Conservation (phyloP, 2,113 vertebrate species). For the Coptodon rendalli region DNA sequence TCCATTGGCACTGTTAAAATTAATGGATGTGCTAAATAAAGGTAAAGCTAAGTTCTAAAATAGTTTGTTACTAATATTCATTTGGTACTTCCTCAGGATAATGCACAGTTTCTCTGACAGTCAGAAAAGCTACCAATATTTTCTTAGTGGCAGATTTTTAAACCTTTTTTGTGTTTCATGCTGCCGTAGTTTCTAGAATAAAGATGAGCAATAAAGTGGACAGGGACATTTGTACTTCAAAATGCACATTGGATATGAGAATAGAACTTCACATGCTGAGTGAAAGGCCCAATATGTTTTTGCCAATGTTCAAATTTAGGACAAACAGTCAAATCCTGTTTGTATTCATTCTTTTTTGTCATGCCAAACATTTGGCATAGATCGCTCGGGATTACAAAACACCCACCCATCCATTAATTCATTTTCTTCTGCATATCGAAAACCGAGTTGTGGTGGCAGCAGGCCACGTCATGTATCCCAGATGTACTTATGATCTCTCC, state of each 20-base stretch:
- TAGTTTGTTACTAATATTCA: neutral
- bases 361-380: neutral
- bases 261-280: neutral
- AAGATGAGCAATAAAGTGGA: neutral
- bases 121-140: neutral
- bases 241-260: neutral
- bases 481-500: neutral
- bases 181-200: neutral
- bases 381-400: neutral
- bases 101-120: neutral
- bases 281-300: neutral
- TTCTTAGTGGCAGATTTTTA: neutral
- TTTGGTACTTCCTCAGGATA: neutral
- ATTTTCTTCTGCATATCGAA: neutral
- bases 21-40: neutral
- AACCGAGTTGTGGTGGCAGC: neutral
- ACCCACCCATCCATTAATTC: neutral
- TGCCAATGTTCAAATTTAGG: neutral
- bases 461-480: neutral
- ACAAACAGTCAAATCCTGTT: neutral
- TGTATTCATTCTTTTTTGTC: neutral
- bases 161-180: neutral
- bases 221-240: neutral
- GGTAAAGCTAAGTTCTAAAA: neutral
- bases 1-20: neutral